Evolutionary conservation across 2,888 invertebrate genomes (phyloP), one percentile per base, ranked within the genome.

Genomic region (Aelia acuminata): DNA sequence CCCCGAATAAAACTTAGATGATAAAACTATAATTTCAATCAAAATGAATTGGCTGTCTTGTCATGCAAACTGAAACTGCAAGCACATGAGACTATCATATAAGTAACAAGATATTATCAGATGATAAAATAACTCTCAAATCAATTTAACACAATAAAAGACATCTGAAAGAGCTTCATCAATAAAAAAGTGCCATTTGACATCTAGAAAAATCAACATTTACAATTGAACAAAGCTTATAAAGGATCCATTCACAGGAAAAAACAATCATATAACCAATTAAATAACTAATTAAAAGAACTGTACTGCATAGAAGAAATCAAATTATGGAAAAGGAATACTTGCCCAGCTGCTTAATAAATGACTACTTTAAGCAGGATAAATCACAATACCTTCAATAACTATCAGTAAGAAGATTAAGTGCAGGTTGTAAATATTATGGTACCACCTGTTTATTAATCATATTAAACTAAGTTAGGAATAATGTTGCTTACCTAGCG

Each of bases 401-500:
- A 26, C 0, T n/a, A 53, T 53, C 15, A 8, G n/a, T 53, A 4
- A 35, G 18, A 35, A 35, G 63, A 70, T 35, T 35, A 70, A 20
- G 63, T 70, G 35, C 18, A 70, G 31, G 18, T 0, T 31, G 63
- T 35, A 70, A 13, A 35, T 63, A 63, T 70, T 5, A 35, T 13
- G 63, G 35, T 70, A 35, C 31, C 31, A 35, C 35, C 20, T 35
- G 63, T 70, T 35, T 70, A 35, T 70, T 18, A 70, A 70, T 31
- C 31, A 35, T 20, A 70, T 35, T 35, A 35, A 18, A 35, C 18
- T 35, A 35, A 35, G 18, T 20, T n/a, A 35, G 63, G 63, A 18
- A 70, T 35, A 35, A 84, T 49, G 18, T 47, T 47, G 84, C 84
- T 84, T 84, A 84, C 84, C 84, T 35, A 84, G 13, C 5, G 50